Conservation (phyloP, 2,888 invertebrate species). For the Metacarcinus magister region DNA sequence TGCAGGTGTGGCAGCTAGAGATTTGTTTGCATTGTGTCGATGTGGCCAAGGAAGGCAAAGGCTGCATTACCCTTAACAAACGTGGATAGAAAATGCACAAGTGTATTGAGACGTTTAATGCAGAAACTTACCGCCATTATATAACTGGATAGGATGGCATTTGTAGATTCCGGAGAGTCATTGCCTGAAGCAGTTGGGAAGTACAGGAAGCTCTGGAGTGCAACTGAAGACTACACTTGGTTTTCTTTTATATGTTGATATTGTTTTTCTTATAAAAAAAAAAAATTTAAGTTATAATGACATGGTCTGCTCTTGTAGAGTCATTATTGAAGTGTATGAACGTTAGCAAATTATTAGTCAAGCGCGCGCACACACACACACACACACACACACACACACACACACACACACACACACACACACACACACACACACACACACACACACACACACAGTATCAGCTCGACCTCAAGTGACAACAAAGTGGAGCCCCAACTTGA, state of each 20-base stretch:
- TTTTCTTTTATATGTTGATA: not conserved
- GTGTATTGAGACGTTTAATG: not conserved
- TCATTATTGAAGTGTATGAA: too few relatives aligned
- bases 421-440: constrained; percentile 39
- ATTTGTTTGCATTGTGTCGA: not conserved
- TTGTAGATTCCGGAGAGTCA: not conserved
- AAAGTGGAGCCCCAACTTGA: constrained; percentile 36
- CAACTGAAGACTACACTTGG: not conserved
- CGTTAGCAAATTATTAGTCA: not conserved
- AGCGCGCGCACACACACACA: not conserved
- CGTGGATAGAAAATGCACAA: not conserved
- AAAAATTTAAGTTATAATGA: too few relatives aligned
- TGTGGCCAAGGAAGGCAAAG: not conserved
- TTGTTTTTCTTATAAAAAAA: too few relatives aligned
- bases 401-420: constrained; percentile 44
- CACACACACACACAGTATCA: constrained; percentile 28
- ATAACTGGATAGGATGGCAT: not conserved
- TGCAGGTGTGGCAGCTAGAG: not conserved
- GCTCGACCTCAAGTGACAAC: constrained; percentile 41
- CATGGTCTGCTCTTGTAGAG: not conserved
- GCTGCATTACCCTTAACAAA: not conserved
- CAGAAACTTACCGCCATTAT: not conserved
- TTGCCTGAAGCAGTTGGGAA: not conserved
- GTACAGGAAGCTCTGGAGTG: not conserved
- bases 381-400: constrained; percentile 18